Conservation (phyloP, 37 sponge, comb jelly and placozoan genomes). For the Chondrilla cf. caribensis region DNA sequence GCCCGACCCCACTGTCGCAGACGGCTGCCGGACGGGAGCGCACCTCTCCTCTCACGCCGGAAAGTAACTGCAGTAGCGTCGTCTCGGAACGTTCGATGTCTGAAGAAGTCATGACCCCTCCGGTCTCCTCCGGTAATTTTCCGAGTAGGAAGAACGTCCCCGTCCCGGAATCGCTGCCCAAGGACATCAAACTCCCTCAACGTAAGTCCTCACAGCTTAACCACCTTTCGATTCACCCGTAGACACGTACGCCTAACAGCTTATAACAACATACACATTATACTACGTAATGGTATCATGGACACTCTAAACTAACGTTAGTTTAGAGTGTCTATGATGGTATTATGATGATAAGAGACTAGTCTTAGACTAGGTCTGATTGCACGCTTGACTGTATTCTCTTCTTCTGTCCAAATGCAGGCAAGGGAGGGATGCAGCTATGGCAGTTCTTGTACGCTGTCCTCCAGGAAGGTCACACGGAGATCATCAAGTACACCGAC, state of each 20-base stretch:
- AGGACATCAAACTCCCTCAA: conserved; percentile 6
- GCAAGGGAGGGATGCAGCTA: conserved; percentile 82
- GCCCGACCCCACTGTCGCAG: background rate
- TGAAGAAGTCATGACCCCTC: background rate
- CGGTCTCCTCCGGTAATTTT: background rate
- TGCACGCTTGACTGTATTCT: no score
- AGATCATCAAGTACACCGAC: conserved; percentile 77
- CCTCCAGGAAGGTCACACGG: conserved; percentile 42
- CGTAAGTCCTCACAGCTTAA: background rate
- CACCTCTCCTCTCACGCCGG: background rate
- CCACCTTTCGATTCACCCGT: no score
- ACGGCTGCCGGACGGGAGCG: background rate
- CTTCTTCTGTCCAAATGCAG: no score
- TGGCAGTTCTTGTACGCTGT: conserved; percentile 85
- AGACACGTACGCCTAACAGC: no score
- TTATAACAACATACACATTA: no score
- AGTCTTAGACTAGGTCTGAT: no score
- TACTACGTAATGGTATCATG: no score
- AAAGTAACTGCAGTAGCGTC: background rate
- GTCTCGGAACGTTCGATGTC: background rate
- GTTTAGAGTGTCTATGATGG: no score
- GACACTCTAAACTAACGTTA: no score
- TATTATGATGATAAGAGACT: background rate
- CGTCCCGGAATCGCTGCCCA: background rate
- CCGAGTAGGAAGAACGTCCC: background rate